phyloP scores from a whole-genome alignment of 2,888 invertebrate genomes.

The Trachelus troglodyta region DNA sequence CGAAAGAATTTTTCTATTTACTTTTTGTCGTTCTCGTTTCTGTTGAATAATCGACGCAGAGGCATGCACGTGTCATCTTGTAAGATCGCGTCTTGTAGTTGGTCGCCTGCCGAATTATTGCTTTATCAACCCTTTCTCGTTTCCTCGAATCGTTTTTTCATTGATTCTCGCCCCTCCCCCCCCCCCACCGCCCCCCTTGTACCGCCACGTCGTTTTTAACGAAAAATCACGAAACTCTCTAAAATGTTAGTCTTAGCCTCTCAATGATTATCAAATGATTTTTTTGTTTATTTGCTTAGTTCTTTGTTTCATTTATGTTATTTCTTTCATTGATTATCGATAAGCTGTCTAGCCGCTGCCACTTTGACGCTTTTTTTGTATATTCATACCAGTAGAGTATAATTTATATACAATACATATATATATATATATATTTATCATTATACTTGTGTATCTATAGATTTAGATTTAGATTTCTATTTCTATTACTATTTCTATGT shows the following conservation, averaged over 20 bases:
- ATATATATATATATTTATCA: constrained; percentile 11
- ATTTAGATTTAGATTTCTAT: constrained; percentile 22
- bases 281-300: constrained; percentile 48
- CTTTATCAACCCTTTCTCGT: too few relatives aligned
- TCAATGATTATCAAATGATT: constrained; percentile 66
- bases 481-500: constrained; percentile 14
- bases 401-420: constrained; percentile 20
- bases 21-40: too few relatives aligned
- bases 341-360: constrained; percentile 63
- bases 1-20: too few relatives aligned
- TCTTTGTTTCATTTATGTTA: constrained; percentile 32
- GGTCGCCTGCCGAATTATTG: too few relatives aligned
- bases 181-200: too few relatives aligned
- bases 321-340: constrained; percentile 26
- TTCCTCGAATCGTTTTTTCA: too few relatives aligned
- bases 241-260: constrained; percentile 64
- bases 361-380: constrained; percentile 28
- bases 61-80: too few relatives aligned
- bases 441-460: constrained; percentile 29
- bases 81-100: too few relatives aligned
- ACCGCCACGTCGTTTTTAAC: too few relatives aligned
- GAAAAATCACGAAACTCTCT: background rate
- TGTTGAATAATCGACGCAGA: too few relatives aligned
- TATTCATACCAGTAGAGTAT: constrained; percentile 5
- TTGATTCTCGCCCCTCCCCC: too few relatives aligned